A percentile compares a stretch with the other conserved stretches of the same genome.
Evolutionary conservation across 2,113 vertebrate genomes (phyloP).

Genomic region (Dendropsophus ebraccatus): DNA sequence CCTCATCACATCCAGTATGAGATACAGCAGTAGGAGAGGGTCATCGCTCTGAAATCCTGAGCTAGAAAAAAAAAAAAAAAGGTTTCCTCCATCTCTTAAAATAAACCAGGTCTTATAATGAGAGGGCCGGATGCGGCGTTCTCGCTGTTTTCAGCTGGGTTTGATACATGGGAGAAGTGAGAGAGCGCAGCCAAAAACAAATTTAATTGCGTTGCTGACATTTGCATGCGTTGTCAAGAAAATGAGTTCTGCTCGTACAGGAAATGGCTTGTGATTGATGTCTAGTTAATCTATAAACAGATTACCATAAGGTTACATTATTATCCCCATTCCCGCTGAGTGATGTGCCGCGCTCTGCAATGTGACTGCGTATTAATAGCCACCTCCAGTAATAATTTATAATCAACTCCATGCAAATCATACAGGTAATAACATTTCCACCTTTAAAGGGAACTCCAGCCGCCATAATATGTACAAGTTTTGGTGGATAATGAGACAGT

Average conservation of each 20-base stretch:
- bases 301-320: conserved; percentile 46
- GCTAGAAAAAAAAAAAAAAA: neutral
- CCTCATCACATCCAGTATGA: neutral
- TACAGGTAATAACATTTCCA: neutral
- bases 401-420: conserved; percentile 25
- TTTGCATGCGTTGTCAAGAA: conserved; percentile 49
- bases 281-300: conserved; percentile 33
- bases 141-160: conserved; percentile 9
- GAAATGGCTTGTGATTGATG: conserved; percentile 23
- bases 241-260: conserved; percentile 33
- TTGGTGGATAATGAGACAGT: neutral
- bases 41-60: neutral
- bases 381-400: conserved; percentile 17
- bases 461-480: neutral
- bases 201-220: conserved; percentile 53
- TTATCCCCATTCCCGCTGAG: conserved; percentile 24
- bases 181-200: conserved; percentile 36
- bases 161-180: conserved; percentile 36
- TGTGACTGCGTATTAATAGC: conserved; percentile 36
- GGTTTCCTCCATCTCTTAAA: conserved; percentile 4
- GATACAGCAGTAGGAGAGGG: neutral
- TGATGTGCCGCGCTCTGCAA: neutral
- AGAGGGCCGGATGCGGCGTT: conserved; percentile 3
- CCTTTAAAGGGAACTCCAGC: neutral
- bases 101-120: conserved; percentile 3